Evolutionary conservation across 30 jellyfish, hydroid and myxozoan species (phyloP), one percentile per base, ranked within the genome.

Genomic region (Hydractinia echinata): DNA sequence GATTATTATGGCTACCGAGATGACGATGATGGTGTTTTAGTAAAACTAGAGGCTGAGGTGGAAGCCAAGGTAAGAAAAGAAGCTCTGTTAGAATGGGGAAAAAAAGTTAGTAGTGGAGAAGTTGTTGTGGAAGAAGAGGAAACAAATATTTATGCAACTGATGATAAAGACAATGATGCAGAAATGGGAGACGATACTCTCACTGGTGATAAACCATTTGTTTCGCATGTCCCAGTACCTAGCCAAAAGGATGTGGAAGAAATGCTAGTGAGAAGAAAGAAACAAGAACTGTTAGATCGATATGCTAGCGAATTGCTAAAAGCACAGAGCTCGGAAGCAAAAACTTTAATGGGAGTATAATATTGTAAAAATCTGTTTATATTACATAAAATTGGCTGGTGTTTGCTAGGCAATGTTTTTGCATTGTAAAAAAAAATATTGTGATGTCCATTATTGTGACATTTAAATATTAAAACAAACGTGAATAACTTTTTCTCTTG

Each of bases 1-100:
- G 97, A 94, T 85, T 94, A 94, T 76, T 94, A 88, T 73, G 99
- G 99, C 6, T 94, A 94, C 79, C 94, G 97, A 0, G 97, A 88
- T 76, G 97, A 88, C 49, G 97, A 94, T 76, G 97, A 89, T 76
- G 99, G 97, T 4, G 88, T 88, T 16, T 82, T 94, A n/a, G 84
- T 88, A 14, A 82, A 93, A 16, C 67, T 94, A 18, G 99, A 94
- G 67, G 54, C 58, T 69, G 96, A 88, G 51, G 88, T 72, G 10
- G 99, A 94, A 67, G 81, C 64, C 20, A 82, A 89, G 60, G 95
- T 76, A 53, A 79, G 85, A 9, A 77, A 55, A 52, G 98, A 86
- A 76, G 96, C 94, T 4, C 89, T 92, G 1, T 87, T 92, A 9
- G 98, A 86, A 56, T 94, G 96, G 96, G 73, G 76, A 68, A 82